A percentile compares a stretch with the other conserved stretches of the same genome.
Evolutionary conservation across 2,888 invertebrate genomes (phyloP).

Genomic region (Ctena decussata): DNA sequence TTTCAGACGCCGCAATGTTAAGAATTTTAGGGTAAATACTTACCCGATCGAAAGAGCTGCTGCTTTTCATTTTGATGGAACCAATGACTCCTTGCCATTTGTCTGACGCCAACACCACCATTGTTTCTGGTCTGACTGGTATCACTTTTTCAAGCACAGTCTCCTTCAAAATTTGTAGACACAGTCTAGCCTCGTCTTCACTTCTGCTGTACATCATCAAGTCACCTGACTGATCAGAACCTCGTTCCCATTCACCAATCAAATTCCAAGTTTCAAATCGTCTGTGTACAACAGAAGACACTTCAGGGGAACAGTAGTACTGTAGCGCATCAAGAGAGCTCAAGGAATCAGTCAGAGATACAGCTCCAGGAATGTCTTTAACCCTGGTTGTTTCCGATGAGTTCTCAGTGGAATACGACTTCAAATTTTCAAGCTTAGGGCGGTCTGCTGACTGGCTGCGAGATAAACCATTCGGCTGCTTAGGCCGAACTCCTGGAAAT

Average conservation of each 20-base stretch:
- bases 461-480: no score
- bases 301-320: background rate
- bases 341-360: background rate
- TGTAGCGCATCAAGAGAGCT: background rate
- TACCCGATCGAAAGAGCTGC: constrained; percentile 15
- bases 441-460: no score
- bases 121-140: constrained; percentile 19
- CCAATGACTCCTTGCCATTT: constrained; percentile 34
- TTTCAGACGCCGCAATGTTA: no score
- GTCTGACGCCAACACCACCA: constrained; percentile 47
- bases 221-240: background rate
- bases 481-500: no score
- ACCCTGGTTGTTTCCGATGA: background rate
- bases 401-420: background rate
- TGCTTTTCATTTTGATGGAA: constrained; percentile 6
- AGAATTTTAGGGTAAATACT: no score
- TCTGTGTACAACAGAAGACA: background rate
- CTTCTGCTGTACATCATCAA: constrained; percentile 21
- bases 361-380: background rate
- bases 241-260: background rate
- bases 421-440: background rate
- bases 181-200: constrained; percentile 20
- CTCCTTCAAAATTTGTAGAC: constrained; percentile 33
- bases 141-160: constrained; percentile 16
- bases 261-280: background rate